Base-by-base conservation (phyloP, 2,888 invertebrate genomes). In the Nymphalis c-album region DNA sequence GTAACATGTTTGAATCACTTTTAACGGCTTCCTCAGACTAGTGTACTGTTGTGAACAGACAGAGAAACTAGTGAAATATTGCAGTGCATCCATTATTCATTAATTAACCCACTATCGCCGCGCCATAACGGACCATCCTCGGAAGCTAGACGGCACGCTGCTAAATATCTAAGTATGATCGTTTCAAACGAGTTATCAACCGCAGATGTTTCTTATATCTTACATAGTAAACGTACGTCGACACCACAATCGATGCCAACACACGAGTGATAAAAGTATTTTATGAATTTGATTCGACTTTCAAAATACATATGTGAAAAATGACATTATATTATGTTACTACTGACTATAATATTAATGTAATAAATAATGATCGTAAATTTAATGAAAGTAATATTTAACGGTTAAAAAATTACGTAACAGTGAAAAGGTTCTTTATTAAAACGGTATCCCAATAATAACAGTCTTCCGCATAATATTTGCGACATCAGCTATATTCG, bases 11-110 rank as follows among this genome's bases (percentile, higher is more conserved):
- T 76, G 70, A 75, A 76, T 77, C 76, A 74, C 76, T 77, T 77
- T 76, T 75, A 71, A 73, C 71, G 66, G 75, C 77, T 81, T 80
- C 80, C 78, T 78, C 73, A 73, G 45, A 67, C 71, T 71, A 75
- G 76, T 75, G 75, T 71, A 74, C 74, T 75, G 76, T 76, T 64
- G 73, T 64, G 66, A 69, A 68, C 68, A 75, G 75, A 74, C 72
- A 74, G 85, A 81, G 86, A 85, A 84, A 85, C 78, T 76, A 79
- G 78, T 86, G 84, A 87, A 84, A 85, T 88, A 88, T 87, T 83
- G 80, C 84, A 76, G 74, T 80, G 80, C 77, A 86, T 88, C 85
- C 84, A 87, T 88, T 88, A 87, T 87, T 88, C 85, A 88, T 87
- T 87, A 85, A 88, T 88, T 87, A 88, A 85, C 81, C 82, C 76